Percentiles rank a stretch among this genome's conserved stretches.
These are phyloP conservation scores for Zosterops japonicus DNA, from an alignment of 2,113 vertebrate genomes.

Conservation along the genomic window DNA sequence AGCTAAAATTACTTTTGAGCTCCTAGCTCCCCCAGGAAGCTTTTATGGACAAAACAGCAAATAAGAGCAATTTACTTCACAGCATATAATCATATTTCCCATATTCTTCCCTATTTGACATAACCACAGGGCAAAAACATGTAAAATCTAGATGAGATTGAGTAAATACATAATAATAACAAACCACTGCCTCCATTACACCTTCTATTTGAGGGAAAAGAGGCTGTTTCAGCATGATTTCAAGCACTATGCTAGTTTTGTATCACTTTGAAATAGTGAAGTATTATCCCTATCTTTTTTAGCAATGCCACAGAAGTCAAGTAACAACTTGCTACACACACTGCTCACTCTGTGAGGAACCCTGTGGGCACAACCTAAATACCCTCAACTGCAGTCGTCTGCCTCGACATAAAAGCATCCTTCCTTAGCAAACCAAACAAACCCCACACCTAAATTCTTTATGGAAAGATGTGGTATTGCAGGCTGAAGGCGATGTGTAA, in stretches of 20 bases:
- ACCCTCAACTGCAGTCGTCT: constrained; percentile 11
- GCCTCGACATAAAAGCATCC: constrained; percentile 30
- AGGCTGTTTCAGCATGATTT: background rate
- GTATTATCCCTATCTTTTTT: background rate
- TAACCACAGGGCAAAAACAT: background rate
- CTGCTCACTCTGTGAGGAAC: background rate
- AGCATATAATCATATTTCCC: background rate
- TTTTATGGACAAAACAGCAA: constrained; percentile 17
- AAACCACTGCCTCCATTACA: background rate
- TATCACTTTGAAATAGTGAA: background rate
- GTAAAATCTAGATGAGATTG: background rate
- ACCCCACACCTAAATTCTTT: constrained; percentile 15
- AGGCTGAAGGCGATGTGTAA: background rate
- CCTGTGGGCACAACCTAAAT: constrained; percentile 27
- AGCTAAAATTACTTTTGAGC: background rate
- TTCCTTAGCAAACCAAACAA: constrained; percentile 37
- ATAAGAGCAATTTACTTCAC: constrained; percentile 27
- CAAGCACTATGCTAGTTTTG: background rate
- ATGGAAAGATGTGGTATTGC: background rate
- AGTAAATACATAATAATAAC: background rate
- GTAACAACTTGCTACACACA: background rate
- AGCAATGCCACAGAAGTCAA: constrained; percentile 11
- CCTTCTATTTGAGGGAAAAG: background rate
- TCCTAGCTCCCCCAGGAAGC: background rate
- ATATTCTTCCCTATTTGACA: background rate